Evolutionary conservation across 2,113 vertebrate species (phyloP), one percentile per base, ranked within the genome.

Genomic region (Hymenochirus boettgeri): DNA sequence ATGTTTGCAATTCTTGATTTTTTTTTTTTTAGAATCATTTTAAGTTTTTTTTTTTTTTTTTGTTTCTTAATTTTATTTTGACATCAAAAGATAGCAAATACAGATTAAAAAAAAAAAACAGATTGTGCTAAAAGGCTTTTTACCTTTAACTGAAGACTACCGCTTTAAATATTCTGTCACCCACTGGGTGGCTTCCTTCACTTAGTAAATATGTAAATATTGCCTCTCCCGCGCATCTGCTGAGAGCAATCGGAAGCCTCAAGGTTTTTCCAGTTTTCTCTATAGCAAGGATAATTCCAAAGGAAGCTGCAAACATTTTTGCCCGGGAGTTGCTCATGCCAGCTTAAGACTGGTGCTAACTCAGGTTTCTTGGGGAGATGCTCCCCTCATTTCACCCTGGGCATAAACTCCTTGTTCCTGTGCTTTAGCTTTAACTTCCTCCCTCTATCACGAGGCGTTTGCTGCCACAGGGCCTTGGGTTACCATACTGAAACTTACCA

Each of bases 181-280:
- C 2, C n/a, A 18, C 25, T 19, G 10, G 45, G 54, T 35, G 64
- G 29, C 55, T 23, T 13, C 29, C 55, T 31, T 39, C 50, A 57
- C 48, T 50, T 51, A 23, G 46, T 52, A 42, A 55, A 51, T 59
- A 52, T 66, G 64, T 66, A 66, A 58, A 66, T 66, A 66, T 39
- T 35, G 17, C 27, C 18, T 27, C 57, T 15, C 45, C 17, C 23
- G n/a, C 6, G 39, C 15, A 42, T 42, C 37, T 55, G 35, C 52
- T 46, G 5, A n/a, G 37, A 37, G 31, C 19, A 48, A 8, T 19
- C n/a, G 37, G 19, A 3, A 10, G 50, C 12, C 31, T 13, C 31
- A 13, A 37, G 31, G 29, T 21, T 57, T 37, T 35, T 57, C 18
- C 31, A 39, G 21, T 65, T 12, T 23, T 10, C 15, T 22, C 13